Evolutionary conservation across 2,797 vertebrate genomes (phyloP).

Genomic region (Rhinatrema bivittatum): DNA sequence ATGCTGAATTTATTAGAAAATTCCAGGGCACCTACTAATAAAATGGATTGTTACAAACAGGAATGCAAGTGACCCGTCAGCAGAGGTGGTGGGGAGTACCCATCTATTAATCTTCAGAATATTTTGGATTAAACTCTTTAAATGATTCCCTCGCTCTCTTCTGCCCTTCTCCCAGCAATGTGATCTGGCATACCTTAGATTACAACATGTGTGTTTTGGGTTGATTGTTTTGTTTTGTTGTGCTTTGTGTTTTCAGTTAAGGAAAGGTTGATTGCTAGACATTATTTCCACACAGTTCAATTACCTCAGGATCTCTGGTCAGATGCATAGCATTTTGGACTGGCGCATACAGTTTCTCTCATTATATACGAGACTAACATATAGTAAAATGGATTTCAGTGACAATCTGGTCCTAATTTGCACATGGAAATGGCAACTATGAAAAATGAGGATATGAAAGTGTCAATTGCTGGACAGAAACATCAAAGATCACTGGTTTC

Average conservation of each 20-base stretch:
- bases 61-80: rapidly evolving
- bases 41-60: background rate
- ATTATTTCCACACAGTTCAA: slow-evolving; percentile 1
- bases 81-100: background rate
- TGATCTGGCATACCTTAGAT: too few relatives aligned
- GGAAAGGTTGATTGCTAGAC: background rate
- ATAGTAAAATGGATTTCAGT: background rate
- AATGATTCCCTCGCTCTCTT: background rate
- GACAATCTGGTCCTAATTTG: background rate
- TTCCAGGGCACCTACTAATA: background rate
- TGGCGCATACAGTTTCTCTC: background rate
- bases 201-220: too few relatives aligned
- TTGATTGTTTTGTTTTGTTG: too few relatives aligned
- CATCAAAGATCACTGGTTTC: background rate
- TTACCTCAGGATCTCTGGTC: slow-evolving; percentile 1
- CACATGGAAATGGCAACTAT: background rate
- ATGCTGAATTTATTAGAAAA: background rate
- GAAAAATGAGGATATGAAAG: background rate
- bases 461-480: background rate
- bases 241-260: too few relatives aligned
- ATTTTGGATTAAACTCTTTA: background rate
- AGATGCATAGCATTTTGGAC: background rate
- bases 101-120: background rate
- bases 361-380: too few relatives aligned
- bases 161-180: too few relatives aligned